These are phyloP conservation scores for Acanthococcus lagerstroemiae DNA, from an alignment of 2,888 invertebrate species.

Conservation along the genomic window DNA sequence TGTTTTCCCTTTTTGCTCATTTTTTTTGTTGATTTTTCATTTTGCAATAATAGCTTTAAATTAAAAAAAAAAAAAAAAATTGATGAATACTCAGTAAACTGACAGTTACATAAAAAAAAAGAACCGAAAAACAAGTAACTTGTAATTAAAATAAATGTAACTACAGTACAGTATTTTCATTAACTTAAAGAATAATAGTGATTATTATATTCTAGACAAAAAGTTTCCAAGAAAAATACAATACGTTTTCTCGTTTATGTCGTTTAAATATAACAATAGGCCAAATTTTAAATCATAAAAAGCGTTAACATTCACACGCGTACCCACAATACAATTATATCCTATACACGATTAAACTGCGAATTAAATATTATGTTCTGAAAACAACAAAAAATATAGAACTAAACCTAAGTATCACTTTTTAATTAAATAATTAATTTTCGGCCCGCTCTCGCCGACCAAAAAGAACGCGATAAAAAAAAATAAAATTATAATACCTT, in stretches of 20 bases:
- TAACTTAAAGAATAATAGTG: slow-evolving; percentile 25
- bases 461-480: no score
- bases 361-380: slow-evolving; percentile 23
- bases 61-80: slow-evolving; percentile 14
- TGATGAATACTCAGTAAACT: not conserved
- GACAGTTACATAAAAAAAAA: slow-evolving; percentile 8
- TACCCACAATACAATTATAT: slow-evolving; percentile 16
- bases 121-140: slow-evolving; percentile 15
- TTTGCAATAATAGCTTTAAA: not conserved
- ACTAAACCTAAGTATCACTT: slow-evolving; percentile 28
- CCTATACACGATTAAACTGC: slow-evolving; percentile 26
- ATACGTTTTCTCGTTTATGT: slow-evolving; percentile 2
- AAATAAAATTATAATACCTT: no score
- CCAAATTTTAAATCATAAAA: slow-evolving; percentile 13
- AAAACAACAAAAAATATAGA: slow-evolving; percentile 19
- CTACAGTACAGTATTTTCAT: slow-evolving; percentile 24
- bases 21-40: slow-evolving; percentile 9
- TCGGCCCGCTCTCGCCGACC: slow-evolving; percentile 10
- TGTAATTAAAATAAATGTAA: slow-evolving; percentile 24
- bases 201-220: slow-evolving; percentile 9
- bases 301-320: slow-evolving; percentile 30
- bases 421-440: slow-evolving; percentile 23
- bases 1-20: not conserved
- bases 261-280: slow-evolving; percentile 14
- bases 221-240: slow-evolving; percentile 5